Conservation (phyloP, 1,140 invertebrate genomes). For the Caenorhabditis elegans region WBcel235 BX284602.5:3566001-3566500, state of each 20-base stretch:
- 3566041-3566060: not conserved
- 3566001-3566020: conserved; percentile 66
- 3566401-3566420: conserved; percentile 59
- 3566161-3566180: conserved; percentile 51
- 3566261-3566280: conserved; percentile 72
- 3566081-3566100: conserved; percentile 65
- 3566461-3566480: conserved; percentile 66
- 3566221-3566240: conserved; percentile 75
- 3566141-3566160: conserved; percentile 65
- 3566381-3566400: not conserved
- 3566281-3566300: conserved; percentile 73
- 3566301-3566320: too few relatives aligned
- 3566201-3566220: conserved; percentile 74
- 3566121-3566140: conserved; percentile 62
- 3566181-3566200: conserved; percentile 72
- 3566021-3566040: conserved; percentile 65
- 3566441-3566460: conserved; percentile 66
- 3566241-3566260: conserved; percentile 74
- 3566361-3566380: not conserved
- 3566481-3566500: conserved; percentile 64
- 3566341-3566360: too few relatives aligned
- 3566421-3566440: conserved; percentile 64
- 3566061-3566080: conserved; percentile 57
- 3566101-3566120: conserved; percentile 65
- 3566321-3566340: too few relatives aligned